Percentiles rank a stretch among this genome's conserved stretches.
These are phyloP conservation scores for Arge pagana DNA, from an alignment of 2,888 invertebrate species.

Conservation along the genomic window DNA sequence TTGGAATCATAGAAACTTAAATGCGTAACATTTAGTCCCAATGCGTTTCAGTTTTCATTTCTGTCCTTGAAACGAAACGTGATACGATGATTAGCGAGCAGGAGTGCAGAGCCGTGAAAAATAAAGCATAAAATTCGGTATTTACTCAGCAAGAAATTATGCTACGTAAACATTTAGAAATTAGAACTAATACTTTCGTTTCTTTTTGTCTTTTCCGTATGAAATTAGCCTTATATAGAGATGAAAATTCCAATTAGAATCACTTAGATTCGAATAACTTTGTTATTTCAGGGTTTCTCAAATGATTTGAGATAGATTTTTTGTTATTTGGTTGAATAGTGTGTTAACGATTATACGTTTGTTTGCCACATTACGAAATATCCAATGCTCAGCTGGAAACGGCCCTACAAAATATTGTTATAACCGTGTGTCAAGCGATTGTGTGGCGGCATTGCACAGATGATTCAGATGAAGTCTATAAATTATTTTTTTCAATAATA, in stretches of 20 bases:
- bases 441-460: too few species aligned
- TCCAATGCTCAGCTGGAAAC: slow-evolving; percentile 2
- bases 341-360: too few species aligned
- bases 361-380: slow-evolving; percentile 12
- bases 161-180: neutral
- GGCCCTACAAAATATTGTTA: slow-evolving; percentile 1
- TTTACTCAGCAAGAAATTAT: slow-evolving; percentile 6
- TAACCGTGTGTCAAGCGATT: slow-evolving; percentile 13
- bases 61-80: too few species aligned
- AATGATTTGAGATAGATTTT: neutral
- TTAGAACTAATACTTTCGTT: slow-evolving; percentile 21
- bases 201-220: slow-evolving; percentile 16
- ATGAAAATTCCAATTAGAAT: slow-evolving; percentile 3
- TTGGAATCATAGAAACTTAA: too few species aligned
- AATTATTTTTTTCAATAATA: slow-evolving; percentile 6
- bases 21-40: too few species aligned
- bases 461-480: neutral
- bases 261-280: neutral
- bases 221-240: slow-evolving; percentile 15
- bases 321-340: neutral
- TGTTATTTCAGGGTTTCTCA: neutral
- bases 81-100: too few species aligned
- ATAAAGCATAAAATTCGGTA: neutral
- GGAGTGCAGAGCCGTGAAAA: neutral
- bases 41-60: too few species aligned